Conservation (phyloP, 2,888 invertebrate species). For the Brenthis hecate region DNA sequence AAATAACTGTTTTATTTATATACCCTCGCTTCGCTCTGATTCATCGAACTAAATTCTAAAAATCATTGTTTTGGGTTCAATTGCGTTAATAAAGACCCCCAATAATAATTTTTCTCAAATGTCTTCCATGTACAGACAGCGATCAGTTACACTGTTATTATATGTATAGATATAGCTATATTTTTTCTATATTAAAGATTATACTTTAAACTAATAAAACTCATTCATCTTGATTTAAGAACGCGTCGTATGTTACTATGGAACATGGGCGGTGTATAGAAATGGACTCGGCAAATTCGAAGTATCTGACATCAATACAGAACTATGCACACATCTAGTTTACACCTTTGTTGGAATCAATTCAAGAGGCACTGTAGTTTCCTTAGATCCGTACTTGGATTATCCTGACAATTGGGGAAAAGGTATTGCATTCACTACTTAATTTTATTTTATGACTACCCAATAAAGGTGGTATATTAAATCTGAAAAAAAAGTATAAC, state of each 20-base stretch:
- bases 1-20: background rate
- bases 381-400: slow-evolving; percentile 85
- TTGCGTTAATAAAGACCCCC: no score
- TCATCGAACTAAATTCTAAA: no score
- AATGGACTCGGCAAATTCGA: slow-evolving; percentile 84
- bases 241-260: slow-evolving; percentile 88
- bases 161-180: no score
- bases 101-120: no score
- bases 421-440: slow-evolving; percentile 50
- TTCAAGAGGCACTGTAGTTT: slow-evolving; percentile 71
- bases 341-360: slow-evolving; percentile 89
- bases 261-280: slow-evolving; percentile 89
- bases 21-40: no score
- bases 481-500: no score
- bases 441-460: no score
- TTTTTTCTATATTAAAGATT: no score
- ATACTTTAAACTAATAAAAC: background rate
- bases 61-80: no score
- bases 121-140: no score
- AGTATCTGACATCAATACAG: slow-evolving; percentile 85
- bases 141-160: no score
- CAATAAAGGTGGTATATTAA: no score
- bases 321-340: slow-evolving; percentile 88
- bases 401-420: slow-evolving; percentile 83
- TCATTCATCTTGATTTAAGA: slow-evolving; percentile 62